Base-by-base conservation (phyloP, 1,140 invertebrate genomes). In the Dryas iulia region DNA sequence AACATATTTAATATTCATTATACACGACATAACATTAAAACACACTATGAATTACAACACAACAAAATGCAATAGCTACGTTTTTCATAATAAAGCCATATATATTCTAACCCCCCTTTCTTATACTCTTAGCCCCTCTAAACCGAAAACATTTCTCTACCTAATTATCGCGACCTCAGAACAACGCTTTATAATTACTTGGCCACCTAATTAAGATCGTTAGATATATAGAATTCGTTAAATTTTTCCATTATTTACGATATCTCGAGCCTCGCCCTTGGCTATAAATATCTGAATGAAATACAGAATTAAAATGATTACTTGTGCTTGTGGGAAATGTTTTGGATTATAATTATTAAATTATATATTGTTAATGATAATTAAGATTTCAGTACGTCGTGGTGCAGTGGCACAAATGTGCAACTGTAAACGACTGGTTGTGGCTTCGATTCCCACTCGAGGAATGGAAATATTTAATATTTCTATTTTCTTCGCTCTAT, bases 181-280 rank as follows among this genome's bases (percentile, higher is more conserved):
- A 62, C 39, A 62, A 62, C 60, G 28, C 30, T 62, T 53, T 52
- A 31, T 62, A 62, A 62, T 62, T 62, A 62, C 60, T 30, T 52
- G 60, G 60, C 24, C 47, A 62, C 60, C 60, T 62, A 62, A 62
- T 62, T 62, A 62, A 62, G 60, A 62, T 62, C 11, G 26, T 47
- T n/a, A 47, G 39, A 47, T 47, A 47, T 47, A 21, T 47, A 47
- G 14, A 21, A 47, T 47, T 47, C 39, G 39, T 47, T 47, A 47
- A 47, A 47, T 47, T 47, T 47, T 47, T 47, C 39, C 39, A 47
- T 47, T 47, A 56, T 64, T 64, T 61, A 67, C 31, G 28, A 47
- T 30, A 59, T 39, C 35, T 18, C 21, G 73, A 76, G 72, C 77
- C 78, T 81, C 81, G 65, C 47, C 56, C 54, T 54, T 79, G 60